phyloP scores from a whole-genome alignment of 2,797 vertebrate species.

The Pristis pectinata region DNA sequence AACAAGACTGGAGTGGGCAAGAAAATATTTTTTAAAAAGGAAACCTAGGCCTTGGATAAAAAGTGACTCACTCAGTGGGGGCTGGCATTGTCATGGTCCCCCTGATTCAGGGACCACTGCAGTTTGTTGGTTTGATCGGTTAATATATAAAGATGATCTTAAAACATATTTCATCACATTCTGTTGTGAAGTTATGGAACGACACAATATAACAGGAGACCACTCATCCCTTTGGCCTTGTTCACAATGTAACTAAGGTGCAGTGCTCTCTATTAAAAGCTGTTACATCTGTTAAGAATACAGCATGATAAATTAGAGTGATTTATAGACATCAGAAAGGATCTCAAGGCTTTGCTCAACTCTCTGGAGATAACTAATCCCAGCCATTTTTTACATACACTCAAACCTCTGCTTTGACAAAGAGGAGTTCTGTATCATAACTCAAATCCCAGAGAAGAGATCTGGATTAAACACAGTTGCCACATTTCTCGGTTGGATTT shows the following conservation, averaged over 20 bases:
- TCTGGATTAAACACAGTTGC: background rate
- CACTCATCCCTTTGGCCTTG: too few species aligned
- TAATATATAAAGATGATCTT: background rate
- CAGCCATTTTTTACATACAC: background rate
- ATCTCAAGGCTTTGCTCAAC: background rate
- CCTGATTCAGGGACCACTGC: background rate
- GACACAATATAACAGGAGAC: background rate
- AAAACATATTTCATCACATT: background rate
- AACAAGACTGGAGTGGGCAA: background rate
- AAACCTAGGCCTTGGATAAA: too few species aligned
- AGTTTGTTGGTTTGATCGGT: too few species aligned
- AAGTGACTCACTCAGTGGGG: background rate
- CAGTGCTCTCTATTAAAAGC: background rate
- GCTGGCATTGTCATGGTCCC: background rate
- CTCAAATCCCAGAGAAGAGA: background rate
- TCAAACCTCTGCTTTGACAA: background rate
- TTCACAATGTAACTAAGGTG: background rate
- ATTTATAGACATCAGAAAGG: background rate
- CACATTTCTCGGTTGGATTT: background rate
- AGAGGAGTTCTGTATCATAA: background rate
- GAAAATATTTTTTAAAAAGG: background rate
- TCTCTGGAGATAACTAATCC: constrained; percentile 2
- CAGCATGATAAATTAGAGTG: background rate
- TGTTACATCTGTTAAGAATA: constrained; percentile 21
- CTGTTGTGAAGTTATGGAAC: background rate